Conservation (phyloP, 2,113 vertebrate genomes). For the Ameiurus melas region DNA sequence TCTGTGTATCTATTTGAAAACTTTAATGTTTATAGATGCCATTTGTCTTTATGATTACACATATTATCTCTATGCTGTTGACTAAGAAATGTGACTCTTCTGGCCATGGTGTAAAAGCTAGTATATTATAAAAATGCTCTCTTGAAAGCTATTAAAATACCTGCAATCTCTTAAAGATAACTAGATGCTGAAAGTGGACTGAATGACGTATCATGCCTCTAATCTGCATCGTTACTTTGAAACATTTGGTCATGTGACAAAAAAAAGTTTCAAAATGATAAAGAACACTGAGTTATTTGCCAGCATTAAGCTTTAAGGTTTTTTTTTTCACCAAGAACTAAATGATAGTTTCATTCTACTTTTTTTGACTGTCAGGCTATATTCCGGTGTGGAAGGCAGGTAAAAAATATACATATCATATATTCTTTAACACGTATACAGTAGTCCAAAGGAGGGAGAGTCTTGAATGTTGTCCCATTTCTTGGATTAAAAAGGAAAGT, state of each 20-base stretch:
- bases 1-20: background rate
- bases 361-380: background rate
- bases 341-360: background rate
- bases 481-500: background rate
- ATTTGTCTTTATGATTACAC: constrained; percentile 8
- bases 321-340: background rate
- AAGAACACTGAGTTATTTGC: background rate
- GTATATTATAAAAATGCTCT: background rate
- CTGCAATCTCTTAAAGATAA: constrained; percentile 11
- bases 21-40: background rate
- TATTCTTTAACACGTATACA: background rate
- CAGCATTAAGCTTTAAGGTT: background rate
- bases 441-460: background rate
- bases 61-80: background rate
- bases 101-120: background rate
- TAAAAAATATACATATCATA: too few relatives aligned
- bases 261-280: background rate
- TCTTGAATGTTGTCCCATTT: background rate
- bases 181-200: constrained; percentile 33
- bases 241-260: background rate
- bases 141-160: constrained; percentile 29
- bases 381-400: background rate
- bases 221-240: background rate
- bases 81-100: background rate
- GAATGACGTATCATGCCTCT: background rate